Conservation (phyloP, 2,113 vertebrate species). For the Podilymbus podiceps region DNA sequence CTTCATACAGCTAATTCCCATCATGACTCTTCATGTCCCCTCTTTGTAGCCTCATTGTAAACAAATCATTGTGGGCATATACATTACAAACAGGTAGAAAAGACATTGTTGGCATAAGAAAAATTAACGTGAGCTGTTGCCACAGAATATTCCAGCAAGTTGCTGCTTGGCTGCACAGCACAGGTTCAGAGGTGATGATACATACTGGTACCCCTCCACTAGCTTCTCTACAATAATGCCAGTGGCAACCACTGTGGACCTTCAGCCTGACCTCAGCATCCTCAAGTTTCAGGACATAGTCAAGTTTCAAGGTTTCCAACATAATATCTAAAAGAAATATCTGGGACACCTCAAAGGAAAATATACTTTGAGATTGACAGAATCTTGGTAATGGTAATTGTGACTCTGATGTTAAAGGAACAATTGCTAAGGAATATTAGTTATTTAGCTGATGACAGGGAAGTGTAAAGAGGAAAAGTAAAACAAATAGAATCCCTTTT, state of each 20-base stretch:
- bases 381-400: background rate
- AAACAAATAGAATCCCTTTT: background rate
- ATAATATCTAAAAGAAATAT: background rate
- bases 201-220: fast-evolving
- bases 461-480: background rate
- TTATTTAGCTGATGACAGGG: background rate
- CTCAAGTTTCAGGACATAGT: background rate
- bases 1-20: background rate
- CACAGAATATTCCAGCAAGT: background rate
- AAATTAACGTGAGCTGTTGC: background rate
- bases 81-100: background rate
- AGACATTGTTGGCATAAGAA: background rate
- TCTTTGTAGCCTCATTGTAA: background rate
- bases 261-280: background rate
- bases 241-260: too few species aligned
- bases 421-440: background rate
- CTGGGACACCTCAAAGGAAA: background rate
- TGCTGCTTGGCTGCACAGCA: background rate
- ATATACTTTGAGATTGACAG: background rate
- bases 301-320: background rate
- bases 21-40: background rate
- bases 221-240: background rate
- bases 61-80: background rate
- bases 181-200: background rate
- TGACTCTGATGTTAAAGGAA: background rate